Conservation (phyloP, 2,888 invertebrate species). For the Stenchaetothrips biformis region DNA sequence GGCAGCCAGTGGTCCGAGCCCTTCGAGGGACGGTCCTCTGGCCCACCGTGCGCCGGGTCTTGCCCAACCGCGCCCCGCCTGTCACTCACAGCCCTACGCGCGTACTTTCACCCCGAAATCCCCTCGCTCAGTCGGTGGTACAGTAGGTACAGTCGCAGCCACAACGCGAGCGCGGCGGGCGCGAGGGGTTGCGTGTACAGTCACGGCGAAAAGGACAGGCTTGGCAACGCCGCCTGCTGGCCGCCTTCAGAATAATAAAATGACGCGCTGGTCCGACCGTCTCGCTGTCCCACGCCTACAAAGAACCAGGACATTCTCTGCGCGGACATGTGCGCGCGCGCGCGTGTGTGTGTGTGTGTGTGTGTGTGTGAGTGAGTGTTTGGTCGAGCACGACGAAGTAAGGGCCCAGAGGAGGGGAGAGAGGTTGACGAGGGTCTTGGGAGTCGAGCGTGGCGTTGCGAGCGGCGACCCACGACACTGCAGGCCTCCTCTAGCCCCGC, state of each 20-base stretch:
- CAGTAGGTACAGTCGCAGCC: neutral
- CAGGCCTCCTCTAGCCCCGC: neutral
- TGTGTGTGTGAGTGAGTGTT: neutral
- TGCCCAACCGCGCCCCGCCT: neutral
- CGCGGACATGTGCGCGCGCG: neutral
- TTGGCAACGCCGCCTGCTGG: neutral
- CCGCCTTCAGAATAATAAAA: neutral
- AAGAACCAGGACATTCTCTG: neutral
- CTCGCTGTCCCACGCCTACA: too few species aligned
- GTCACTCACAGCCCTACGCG: too few species aligned
- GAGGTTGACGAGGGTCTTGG: too few species aligned
- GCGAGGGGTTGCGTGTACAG: neutral
- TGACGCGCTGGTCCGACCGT: neutral
- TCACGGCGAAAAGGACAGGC: neutral
- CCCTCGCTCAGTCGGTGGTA: too few species aligned
- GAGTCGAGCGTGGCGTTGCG: too few species aligned
- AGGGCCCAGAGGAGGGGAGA: neutral
- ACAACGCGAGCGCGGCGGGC: neutral
- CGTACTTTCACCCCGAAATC: too few species aligned
- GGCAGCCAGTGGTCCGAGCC: neutral
- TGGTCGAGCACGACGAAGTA: neutral
- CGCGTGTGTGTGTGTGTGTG: neutral
- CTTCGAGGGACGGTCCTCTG: neutral
- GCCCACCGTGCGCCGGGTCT: neutral
- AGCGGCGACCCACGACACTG: too few species aligned